Evolutionary conservation across 2,888 invertebrate species (phyloP).

Genomic region (Drosophila pseudotakahashii): DNA sequence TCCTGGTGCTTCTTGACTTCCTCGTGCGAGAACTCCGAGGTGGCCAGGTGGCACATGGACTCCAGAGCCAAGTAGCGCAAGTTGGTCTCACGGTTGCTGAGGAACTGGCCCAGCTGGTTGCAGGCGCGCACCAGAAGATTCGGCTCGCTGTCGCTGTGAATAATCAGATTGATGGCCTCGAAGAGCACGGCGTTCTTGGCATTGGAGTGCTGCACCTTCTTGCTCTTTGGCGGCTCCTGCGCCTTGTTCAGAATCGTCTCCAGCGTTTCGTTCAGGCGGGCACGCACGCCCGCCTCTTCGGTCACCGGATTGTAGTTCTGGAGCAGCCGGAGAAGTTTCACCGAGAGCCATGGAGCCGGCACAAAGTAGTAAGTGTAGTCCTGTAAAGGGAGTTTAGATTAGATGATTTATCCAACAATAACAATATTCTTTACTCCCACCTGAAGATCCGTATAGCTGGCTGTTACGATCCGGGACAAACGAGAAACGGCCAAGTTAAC

Average conservation of each 20-base stretch:
- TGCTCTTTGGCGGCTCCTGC: conserved; percentile 99
- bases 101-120: conserved; percentile 99
- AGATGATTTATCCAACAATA: background rate
- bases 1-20: conserved; percentile 99
- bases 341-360: conserved; percentile 99
- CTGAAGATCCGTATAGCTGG: conserved; percentile 98
- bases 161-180: conserved; percentile 99
- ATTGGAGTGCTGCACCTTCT: conserved; percentile 99
- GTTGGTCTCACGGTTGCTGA: conserved; percentile 98
- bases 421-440: background rate
- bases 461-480: conserved; percentile 98
- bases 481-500: conserved; percentile 99
- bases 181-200: conserved; percentile 99
- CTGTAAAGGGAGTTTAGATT: conserved; percentile 83
- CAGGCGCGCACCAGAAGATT: conserved; percentile 98
- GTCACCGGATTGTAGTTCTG: conserved; percentile 99
- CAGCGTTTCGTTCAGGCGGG: conserved; percentile 97
- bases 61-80: conserved; percentile 98
- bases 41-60: conserved; percentile 99
- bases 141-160: conserved; percentile 99
- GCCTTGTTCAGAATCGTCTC: conserved; percentile 99
- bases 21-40: conserved; percentile 99
- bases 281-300: conserved; percentile 98
- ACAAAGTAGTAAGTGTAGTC: conserved; percentile 99
- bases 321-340: conserved; percentile 96